Conservation (phyloP, 2,888 invertebrate genomes). For the Cerastis leucographa region DNA sequence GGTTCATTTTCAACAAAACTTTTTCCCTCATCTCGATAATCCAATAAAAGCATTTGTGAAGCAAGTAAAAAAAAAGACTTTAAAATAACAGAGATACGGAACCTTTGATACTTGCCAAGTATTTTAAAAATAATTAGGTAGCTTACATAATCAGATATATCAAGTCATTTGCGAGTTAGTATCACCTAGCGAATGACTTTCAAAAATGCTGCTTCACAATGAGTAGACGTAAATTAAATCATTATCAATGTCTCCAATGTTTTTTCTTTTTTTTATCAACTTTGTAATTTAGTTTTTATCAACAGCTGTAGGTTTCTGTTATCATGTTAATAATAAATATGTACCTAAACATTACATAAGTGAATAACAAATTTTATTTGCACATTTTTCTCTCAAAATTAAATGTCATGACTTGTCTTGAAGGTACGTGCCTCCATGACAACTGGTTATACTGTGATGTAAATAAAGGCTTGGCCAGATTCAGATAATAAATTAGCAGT, state of each 20-base stretch:
- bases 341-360: neutral
- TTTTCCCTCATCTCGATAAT: neutral
- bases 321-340: constrained; percentile 8
- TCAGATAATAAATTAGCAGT: neutral
- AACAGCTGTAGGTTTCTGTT: neutral
- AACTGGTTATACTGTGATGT: neutral
- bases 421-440: neutral
- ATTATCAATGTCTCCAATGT: constrained; percentile 5
- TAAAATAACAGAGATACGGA: neutral
- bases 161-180: neutral
- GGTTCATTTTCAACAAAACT: too few species aligned
- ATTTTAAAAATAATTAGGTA: neutral
- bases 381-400: neutral
- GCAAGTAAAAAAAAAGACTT: neutral
- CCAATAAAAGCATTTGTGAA: neutral
- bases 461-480: constrained; percentile 7
- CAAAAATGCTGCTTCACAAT: constrained; percentile 20
- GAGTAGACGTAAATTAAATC: constrained; percentile 5
- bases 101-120: neutral
- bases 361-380: neutral
- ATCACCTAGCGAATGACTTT: neutral
- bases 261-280: constrained; percentile 2
- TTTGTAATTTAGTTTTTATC: constrained; percentile 24
- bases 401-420: neutral
- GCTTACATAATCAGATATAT: constrained; percentile 3